A percentile compares a stretch with the other conserved stretches of the same genome.
Evolutionary conservation across 1,140 invertebrate species (phyloP).

Genomic region (Apis dorsata): DNA sequence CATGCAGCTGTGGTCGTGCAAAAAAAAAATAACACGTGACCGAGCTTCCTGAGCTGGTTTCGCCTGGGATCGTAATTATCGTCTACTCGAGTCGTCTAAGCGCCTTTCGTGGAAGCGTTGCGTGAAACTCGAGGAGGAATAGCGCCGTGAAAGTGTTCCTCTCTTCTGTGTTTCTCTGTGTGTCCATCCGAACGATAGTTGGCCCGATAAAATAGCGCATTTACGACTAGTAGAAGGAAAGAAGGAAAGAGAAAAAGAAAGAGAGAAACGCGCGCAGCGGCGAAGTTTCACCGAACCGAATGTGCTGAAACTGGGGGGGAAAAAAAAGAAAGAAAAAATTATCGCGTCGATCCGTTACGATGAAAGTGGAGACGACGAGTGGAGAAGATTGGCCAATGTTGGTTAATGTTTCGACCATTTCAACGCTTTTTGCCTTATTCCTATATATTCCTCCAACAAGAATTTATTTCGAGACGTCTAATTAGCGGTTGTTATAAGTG

Average conservation of each 20-base stretch:
- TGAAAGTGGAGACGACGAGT: neutral
- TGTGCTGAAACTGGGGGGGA: no score
- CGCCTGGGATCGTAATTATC: neutral
- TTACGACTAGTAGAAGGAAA: neutral
- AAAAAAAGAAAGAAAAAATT: neutral
- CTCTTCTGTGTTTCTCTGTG: neutral
- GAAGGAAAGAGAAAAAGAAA: no score
- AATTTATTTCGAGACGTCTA: neutral
- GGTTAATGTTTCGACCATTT: neutral
- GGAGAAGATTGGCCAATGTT: neutral
- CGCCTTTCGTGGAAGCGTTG: neutral
- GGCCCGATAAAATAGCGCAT: neutral
- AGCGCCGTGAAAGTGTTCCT: no score
- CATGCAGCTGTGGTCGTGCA: neutral
- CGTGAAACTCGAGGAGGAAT: neutral
- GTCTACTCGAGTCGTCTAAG: neutral
- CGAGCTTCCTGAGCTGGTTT: conserved; percentile 29
- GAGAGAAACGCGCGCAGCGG: neutral
- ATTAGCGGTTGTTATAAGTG: neutral
- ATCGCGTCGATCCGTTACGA: neutral
- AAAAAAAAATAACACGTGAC: neutral
- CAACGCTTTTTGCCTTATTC: neutral
- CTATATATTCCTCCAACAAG: neutral
- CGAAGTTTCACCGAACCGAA: neutral
- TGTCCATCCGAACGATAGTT: neutral